Percentiles rank a stretch among this genome's conserved stretches.
phyloP scores from a whole-genome alignment of 2,113 vertebrate genomes.

The Lynx canadensis region DNA sequence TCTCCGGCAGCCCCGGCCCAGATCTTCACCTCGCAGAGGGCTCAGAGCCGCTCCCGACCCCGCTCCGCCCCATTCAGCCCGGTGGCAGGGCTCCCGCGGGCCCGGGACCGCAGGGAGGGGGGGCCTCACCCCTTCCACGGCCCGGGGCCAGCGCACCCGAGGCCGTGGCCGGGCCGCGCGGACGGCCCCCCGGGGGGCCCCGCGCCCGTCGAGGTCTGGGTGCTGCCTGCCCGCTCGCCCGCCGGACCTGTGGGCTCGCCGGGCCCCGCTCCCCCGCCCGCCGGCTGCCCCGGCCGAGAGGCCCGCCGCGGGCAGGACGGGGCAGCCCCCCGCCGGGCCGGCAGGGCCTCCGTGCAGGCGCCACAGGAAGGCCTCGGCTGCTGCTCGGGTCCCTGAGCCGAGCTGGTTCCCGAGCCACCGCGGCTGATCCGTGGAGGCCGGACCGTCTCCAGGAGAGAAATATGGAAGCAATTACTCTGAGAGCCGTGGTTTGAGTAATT shows the following conservation, averaged over 20 bases:
- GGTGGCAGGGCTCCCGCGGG: not conserved
- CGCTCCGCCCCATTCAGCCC: rapidly evolving
- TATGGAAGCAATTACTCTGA: constrained; percentile 98
- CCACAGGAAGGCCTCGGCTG: not conserved
- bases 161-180: rapidly evolving
- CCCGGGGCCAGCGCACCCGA: not conserved
- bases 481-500: constrained; percentile 96
- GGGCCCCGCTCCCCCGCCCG: not conserved
- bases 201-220: rapidly evolving
- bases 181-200: rapidly evolving
- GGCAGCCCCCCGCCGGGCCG: not conserved
- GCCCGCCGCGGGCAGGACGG: not conserved
- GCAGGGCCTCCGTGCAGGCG: not conserved
- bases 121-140: rapidly evolving
- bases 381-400: constrained; percentile 46
- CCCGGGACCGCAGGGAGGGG: no score
- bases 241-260: not conserved
- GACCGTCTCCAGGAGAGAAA: constrained; percentile 91
- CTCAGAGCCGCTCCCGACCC: not conserved
- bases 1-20: rapidly evolving
- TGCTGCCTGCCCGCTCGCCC: rapidly evolving
- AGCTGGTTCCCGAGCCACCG: constrained; percentile 79
- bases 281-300: not conserved
- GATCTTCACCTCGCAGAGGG: rapidly evolving
- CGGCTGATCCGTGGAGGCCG: constrained; percentile 88